phyloP scores from a whole-genome alignment of 2,113 vertebrate genomes.

The Polyodon spathula region DNA sequence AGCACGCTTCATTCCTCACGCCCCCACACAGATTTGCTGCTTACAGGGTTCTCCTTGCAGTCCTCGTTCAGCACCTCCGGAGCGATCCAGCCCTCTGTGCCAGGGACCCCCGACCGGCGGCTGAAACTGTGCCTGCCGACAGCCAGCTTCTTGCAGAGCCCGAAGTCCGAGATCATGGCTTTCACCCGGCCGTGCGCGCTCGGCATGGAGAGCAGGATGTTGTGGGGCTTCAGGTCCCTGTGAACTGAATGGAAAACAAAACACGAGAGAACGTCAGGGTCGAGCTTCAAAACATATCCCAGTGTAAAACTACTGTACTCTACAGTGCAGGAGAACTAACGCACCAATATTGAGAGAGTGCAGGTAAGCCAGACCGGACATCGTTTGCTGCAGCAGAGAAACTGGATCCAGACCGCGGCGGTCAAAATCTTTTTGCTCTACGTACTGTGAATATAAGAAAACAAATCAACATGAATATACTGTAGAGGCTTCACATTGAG shows the following conservation, averaged over 20 bases:
- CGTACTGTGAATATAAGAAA: slow-evolving; percentile 58
- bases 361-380: slow-evolving; percentile 84
- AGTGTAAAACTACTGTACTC: no score
- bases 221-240: slow-evolving; percentile 96
- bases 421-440: slow-evolving; percentile 81
- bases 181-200: slow-evolving; percentile 82
- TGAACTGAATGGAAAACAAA: slow-evolving; percentile 64
- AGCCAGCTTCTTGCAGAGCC: slow-evolving; percentile 93
- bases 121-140: slow-evolving; percentile 95
- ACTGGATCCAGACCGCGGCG: slow-evolving; percentile 80
- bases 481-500: no score
- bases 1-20: background rate
- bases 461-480: background rate
- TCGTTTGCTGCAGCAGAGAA: slow-evolving; percentile 79
- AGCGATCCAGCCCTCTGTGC: slow-evolving; percentile 95
- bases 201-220: slow-evolving; percentile 96
- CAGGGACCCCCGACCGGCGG: slow-evolving; percentile 83
- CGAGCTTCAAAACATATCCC: no score
- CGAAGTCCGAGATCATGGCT: slow-evolving; percentile 96
- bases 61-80: slow-evolving; percentile 94
- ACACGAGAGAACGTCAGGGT: background rate
- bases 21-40: slow-evolving; percentile 14
- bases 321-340: background rate
- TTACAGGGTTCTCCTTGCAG: slow-evolving; percentile 88
- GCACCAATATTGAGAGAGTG: slow-evolving; percentile 94